Conservation (phyloP, 2,113 vertebrate genomes). For the Corvus moneduloides region DNA sequence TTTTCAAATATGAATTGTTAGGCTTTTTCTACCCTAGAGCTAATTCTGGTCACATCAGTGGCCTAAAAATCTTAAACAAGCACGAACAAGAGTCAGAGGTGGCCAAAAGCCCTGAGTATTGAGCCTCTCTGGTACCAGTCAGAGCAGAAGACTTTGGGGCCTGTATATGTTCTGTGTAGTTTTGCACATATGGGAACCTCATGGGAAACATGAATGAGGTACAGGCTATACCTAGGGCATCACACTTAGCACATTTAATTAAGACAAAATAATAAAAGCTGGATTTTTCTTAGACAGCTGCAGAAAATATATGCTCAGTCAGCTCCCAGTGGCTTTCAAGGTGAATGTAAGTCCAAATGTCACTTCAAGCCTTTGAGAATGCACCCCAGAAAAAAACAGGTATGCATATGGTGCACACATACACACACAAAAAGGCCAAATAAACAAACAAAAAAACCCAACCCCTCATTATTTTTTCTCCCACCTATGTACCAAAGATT, state of each 20-base stretch:
- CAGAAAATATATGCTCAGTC: neutral
- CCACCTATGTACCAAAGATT: neutral
- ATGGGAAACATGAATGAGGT: neutral
- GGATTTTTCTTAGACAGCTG: neutral
- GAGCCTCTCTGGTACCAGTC: neutral
- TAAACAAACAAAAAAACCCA: neutral
- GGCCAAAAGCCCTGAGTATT: neutral
- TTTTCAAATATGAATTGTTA: neutral
- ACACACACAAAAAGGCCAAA: neutral
- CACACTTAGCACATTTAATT: neutral
- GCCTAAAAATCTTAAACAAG: neutral
- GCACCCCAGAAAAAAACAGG: neutral
- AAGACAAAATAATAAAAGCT: neutral
- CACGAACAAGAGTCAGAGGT: neutral
- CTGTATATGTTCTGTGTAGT: neutral
- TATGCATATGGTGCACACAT: neutral
- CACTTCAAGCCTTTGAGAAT: neutral
- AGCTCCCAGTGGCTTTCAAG: neutral
- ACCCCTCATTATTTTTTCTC: accelerated
- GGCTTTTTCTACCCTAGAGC: neutral
- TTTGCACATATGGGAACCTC: neutral
- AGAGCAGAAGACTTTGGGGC: neutral
- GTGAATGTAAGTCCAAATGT: neutral
- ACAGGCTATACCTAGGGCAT: neutral
- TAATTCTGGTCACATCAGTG: neutral